Evolutionary conservation across 2,888 invertebrate species (phyloP).

Genomic region (Acronicta psi): DNA sequence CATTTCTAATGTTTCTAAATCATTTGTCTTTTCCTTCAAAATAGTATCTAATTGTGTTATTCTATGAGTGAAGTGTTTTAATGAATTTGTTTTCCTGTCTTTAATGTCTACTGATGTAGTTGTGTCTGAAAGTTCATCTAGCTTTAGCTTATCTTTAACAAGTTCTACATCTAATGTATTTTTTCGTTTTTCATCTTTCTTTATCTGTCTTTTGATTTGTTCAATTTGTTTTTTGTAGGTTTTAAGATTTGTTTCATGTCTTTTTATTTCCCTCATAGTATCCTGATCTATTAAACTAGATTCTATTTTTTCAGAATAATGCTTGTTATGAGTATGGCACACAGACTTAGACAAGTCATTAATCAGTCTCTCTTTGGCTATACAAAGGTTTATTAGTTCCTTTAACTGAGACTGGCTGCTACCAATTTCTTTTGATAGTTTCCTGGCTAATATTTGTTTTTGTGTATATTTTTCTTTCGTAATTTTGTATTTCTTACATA

Average conservation of each 20-base stretch:
- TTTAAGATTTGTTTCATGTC: slow-evolving; percentile 92
- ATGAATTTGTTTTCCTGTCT: slow-evolving; percentile 88
- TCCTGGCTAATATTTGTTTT: slow-evolving; percentile 83
- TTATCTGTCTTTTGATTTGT: slow-evolving; percentile 92
- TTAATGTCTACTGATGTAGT: slow-evolving; percentile 87
- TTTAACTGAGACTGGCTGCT: slow-evolving; percentile 91
- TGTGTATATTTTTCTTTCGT: slow-evolving; percentile 86
- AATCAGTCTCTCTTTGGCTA: slow-evolving; percentile 92
- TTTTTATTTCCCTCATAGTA: slow-evolving; percentile 90
- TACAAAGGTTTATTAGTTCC: slow-evolving; percentile 91
- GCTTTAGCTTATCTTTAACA: slow-evolving; percentile 84
- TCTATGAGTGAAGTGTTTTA: slow-evolving; percentile 91
- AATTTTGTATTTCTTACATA: slow-evolving; percentile 87
- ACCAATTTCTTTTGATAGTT: slow-evolving; percentile 89
- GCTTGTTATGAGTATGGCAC: slow-evolving; percentile 75
- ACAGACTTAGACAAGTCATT: slow-evolving; percentile 89
- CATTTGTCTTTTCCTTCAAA: slow-evolving; percentile 91
- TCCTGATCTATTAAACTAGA: slow-evolving; percentile 88
- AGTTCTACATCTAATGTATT: slow-evolving; percentile 91
- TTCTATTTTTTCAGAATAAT: slow-evolving; percentile 89
- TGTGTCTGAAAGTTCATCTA: slow-evolving; percentile 86
- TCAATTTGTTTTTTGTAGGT: slow-evolving; percentile 93
- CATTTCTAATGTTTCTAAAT: slow-evolving; percentile 89
- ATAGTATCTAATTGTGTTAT: slow-evolving; percentile 92
- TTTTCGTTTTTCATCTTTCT: slow-evolving; percentile 92